Evolutionary conservation across 92 coral and sea anemone genomes (phyloP).

Genomic region (Epizoanthus fatuus): DNA sequence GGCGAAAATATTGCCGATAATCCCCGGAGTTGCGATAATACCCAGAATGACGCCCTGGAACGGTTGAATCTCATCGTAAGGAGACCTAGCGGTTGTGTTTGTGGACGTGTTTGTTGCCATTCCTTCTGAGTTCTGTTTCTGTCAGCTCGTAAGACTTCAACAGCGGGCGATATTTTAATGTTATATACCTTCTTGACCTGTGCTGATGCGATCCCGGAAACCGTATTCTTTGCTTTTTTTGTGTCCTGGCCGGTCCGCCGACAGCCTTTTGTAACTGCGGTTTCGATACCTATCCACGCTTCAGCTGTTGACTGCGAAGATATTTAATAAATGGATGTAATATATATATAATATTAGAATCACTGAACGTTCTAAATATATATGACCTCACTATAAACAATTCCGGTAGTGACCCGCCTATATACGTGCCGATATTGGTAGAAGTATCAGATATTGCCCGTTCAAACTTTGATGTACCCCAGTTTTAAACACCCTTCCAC

Average conservation of each 20-base stretch:
- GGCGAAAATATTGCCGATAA: slow-evolving; percentile 83
- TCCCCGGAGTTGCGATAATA: slow-evolving; percentile 62
- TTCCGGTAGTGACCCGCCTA: neutral
- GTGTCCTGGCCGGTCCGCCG: no score
- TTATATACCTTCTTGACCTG: no score
- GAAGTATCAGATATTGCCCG: neutral
- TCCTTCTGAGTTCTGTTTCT: neutral
- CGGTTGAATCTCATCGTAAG: slow-evolving; percentile 32
- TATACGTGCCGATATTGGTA: slow-evolving; percentile 19
- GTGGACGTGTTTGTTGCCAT: neutral
- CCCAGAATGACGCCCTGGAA: slow-evolving; percentile 57
- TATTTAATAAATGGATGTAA: neutral
- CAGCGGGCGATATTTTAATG: neutral
- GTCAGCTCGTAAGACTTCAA: neutral
- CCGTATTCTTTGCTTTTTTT: no score
- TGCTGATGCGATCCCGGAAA: no score
- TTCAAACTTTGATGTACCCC: neutral
- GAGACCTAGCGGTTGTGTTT: slow-evolving; percentile 30
- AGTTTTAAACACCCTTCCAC: no score
- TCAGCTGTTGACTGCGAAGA: neutral
- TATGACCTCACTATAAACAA: neutral
- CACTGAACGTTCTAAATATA: neutral
- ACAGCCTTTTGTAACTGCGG: neutral
- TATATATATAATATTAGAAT: neutral
- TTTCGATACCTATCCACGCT: neutral